Conservation (phyloP, 2,888 invertebrate species). For the Hyposoter dolosus region DNA sequence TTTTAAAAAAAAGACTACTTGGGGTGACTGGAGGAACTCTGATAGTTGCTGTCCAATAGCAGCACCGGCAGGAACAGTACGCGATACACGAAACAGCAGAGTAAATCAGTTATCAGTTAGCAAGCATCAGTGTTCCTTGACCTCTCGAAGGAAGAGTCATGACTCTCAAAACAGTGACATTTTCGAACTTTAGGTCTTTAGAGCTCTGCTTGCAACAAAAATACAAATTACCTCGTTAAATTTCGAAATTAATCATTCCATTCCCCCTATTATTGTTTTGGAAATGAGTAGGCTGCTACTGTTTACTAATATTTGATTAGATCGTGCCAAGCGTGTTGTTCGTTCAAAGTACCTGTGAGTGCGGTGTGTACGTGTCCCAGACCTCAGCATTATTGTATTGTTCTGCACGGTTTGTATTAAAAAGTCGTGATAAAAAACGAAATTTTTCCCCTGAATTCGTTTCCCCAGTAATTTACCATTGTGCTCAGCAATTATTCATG, state of each 20-base stretch:
- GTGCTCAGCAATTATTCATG: neutral
- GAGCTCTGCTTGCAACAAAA: slow-evolving; percentile 20
- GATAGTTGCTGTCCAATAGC: slow-evolving; percentile 38
- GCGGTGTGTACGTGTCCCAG: slow-evolving; percentile 21
- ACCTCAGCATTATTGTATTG: slow-evolving; percentile 33
- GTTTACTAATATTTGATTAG: slow-evolving; percentile 66
- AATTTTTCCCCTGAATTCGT: neutral
- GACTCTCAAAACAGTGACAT: slow-evolving; percentile 45
- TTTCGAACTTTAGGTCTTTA: slow-evolving; percentile 56
- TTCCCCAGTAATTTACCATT: neutral
- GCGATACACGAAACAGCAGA: neutral
- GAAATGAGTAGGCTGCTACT: slow-evolving; percentile 66
- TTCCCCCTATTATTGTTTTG: neutral
- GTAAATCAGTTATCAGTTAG: slow-evolving; percentile 4
- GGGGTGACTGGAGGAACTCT: neutral
- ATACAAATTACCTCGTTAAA: slow-evolving; percentile 63
- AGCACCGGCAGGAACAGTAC: slow-evolving; percentile 40
- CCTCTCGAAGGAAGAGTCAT: slow-evolving; percentile 58
- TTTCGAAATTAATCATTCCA: slow-evolving; percentile 18
- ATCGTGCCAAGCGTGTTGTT: slow-evolving; percentile 37
- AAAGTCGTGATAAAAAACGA: slow-evolving; percentile 1
- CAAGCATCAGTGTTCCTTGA: slow-evolving; percentile 55
- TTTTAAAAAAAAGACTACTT: slow-evolving; percentile 1
- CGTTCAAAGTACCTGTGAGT: slow-evolving; percentile 35
- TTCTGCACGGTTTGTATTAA: slow-evolving; percentile 34